phyloP scores from a whole-genome alignment of 37 sponge, comb jelly and placozoan genomes.

The Chondrilla cf. caribensis region DNA sequence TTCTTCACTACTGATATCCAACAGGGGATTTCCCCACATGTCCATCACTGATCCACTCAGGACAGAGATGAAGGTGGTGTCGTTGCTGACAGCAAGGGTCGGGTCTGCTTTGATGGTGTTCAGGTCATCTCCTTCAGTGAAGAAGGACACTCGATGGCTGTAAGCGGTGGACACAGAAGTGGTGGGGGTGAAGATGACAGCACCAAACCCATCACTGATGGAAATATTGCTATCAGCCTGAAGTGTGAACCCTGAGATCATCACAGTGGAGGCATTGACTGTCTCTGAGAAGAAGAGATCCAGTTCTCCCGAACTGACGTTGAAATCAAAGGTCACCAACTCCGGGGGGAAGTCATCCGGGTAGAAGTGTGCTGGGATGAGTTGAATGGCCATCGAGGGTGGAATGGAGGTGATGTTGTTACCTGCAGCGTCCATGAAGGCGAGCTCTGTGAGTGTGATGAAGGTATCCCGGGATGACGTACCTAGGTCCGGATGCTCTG shows the following conservation, averaged over 20 bases:
- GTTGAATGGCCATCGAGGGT: slow-evolving; percentile 19
- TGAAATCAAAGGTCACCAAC: slow-evolving; percentile 68
- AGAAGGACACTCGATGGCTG: slow-evolving; percentile 38
- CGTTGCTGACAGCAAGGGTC: slow-evolving; percentile 49
- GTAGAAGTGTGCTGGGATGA: slow-evolving; percentile 34
- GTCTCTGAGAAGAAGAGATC: slow-evolving; percentile 78
- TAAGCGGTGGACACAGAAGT: slow-evolving; percentile 42
- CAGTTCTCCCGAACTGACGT: slow-evolving; percentile 72
- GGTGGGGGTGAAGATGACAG: slow-evolving; percentile 46
- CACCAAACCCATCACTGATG: background rate
- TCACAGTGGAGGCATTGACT: slow-evolving; percentile 63
- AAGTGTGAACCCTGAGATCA: slow-evolving; percentile 57
- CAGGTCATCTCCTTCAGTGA: slow-evolving; percentile 50
- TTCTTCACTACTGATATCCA: slow-evolving; percentile 9
- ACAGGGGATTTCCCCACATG: slow-evolving; percentile 66
- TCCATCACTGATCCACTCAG: slow-evolving; percentile 59
- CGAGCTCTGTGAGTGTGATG: slow-evolving; percentile 21
- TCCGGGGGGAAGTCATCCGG: slow-evolving; percentile 47
- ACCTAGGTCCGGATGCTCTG: slow-evolving; percentile 54
- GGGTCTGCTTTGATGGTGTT: slow-evolving; percentile 64
- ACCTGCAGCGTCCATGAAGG: slow-evolving; percentile 65
- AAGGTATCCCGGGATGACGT: slow-evolving; percentile 63
- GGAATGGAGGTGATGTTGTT: slow-evolving; percentile 36
- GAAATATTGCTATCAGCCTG: slow-evolving; percentile 44
- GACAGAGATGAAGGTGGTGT: slow-evolving; percentile 56